Evolutionary conservation across 2,797 vertebrate genomes (phyloP), one percentile per base, ranked within the genome.

Genomic region (Coregonus suidteri): DNA sequence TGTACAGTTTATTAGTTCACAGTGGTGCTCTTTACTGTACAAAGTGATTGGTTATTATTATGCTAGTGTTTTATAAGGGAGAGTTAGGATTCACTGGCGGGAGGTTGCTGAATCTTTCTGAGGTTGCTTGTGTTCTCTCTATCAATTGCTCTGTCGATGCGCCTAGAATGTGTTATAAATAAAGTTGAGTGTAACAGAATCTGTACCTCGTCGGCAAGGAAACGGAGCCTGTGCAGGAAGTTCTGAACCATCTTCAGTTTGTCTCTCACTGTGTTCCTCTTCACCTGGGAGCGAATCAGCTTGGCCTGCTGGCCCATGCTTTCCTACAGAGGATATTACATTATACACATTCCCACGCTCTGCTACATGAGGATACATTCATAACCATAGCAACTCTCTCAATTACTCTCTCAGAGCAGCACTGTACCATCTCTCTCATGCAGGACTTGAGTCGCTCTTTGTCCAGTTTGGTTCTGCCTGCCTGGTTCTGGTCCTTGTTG

Each of bases 271-370:
- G 96, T 98, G 92, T 98, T 97, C 62, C 93, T 96, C 94, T 99
- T 99, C 79, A 99, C 97, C 81, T 99, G 98, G 0, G 95, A 95
- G 25, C 97, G 87, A 78, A 98, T 93, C 31, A 91, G 91, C 25
- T 94, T 95, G 3, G 97, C 95, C 86, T 98, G 97, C 80, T 97
- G 97, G n/a, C 94, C 94, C 95, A 98, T 97, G 84, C 91, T 97
- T 85, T 99, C 98, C 98, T 99, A 91, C 0, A 83, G 20, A 25
- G 20, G 20, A 64, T 11, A 64, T 25, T 1, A 7, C 59, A 64
- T 64, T 25, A 64, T 20, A 64, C 59, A 30, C 20, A 25, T 30
- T n/a, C n/a, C 20, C 59, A 13, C 20, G 9, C 59, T 62, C 59
- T 64, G 20, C 59, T 64, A 13, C 59, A 64, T 25, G 30, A 25